Conservation (phyloP, 2,113 vertebrate genomes). For the Dromiciops gliroides region DNA sequence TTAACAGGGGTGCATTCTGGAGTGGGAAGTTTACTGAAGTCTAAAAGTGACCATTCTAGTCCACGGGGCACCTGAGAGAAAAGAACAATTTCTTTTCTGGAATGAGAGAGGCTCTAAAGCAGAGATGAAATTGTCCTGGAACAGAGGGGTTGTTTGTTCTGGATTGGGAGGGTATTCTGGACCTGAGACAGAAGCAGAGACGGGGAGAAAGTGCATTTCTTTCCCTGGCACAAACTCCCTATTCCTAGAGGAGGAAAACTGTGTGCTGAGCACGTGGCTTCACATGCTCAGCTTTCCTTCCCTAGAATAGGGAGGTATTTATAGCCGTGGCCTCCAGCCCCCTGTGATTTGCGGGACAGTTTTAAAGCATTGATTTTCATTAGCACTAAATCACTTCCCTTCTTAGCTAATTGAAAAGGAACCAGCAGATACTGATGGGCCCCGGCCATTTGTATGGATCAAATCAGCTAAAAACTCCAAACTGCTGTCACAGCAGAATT, state of each 20-base stretch:
- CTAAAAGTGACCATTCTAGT: background rate
- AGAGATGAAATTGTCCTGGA: background rate
- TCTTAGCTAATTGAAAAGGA: constrained; percentile 74
- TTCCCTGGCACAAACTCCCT: background rate
- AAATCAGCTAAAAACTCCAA: constrained; percentile 10
- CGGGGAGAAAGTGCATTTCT: background rate
- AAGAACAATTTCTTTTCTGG: background rate
- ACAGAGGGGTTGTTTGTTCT: background rate
- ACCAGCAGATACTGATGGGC: constrained; percentile 9
- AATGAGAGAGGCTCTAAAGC: background rate
- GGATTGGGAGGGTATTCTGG: background rate
- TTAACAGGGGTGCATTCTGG: background rate
- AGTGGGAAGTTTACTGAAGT: background rate
- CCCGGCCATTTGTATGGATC: constrained; percentile 49
- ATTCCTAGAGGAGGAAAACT: background rate
- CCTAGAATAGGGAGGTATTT: constrained; percentile 57
- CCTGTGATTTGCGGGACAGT: constrained; percentile 64
- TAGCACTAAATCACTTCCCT: constrained; percentile 74
- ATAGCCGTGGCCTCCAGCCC: constrained; percentile 24
- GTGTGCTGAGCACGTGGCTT: background rate
- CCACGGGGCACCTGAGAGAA: background rate
- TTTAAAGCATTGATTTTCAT: constrained; percentile 66
- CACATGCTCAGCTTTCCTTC: background rate
- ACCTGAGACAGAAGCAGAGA: background rate
- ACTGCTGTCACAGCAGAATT: constrained; percentile 18